These are phyloP conservation scores for Epinephelus fuscoguttatus DNA, from an alignment of 2,113 vertebrate species.

Conservation along the genomic window DNA sequence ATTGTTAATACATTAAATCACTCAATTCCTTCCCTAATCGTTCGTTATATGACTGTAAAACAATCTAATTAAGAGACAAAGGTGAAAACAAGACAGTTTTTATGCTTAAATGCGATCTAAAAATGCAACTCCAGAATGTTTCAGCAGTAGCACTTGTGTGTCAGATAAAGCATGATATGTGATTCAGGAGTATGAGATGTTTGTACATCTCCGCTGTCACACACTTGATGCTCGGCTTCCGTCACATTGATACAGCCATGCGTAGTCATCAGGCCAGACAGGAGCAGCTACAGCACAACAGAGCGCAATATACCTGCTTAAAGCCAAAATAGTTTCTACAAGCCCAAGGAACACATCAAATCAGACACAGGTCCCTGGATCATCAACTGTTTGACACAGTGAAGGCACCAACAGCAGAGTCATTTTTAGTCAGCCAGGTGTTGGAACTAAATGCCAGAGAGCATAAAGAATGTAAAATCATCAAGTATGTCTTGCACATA, in stretches of 20 bases:
- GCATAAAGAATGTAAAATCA: conserved; percentile 4
- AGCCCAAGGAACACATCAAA: neutral
- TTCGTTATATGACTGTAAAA: neutral
- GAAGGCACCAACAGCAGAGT: neutral
- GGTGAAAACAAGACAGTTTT: neutral
- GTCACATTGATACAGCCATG: conserved; percentile 22
- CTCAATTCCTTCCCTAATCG: neutral
- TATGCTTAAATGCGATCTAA: neutral
- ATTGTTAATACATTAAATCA: neutral
- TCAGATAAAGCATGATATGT: conserved; percentile 15
- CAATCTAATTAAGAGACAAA: neutral
- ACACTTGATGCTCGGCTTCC: conserved; percentile 73
- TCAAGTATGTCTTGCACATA: neutral
- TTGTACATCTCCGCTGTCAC: conserved; percentile 41
- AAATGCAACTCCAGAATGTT: neutral
- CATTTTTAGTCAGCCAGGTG: conserved; percentile 1
- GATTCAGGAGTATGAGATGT: conserved; percentile 38
- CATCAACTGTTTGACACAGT: neutral
- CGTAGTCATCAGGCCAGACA: conserved; percentile 30
- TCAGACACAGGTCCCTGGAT: conserved; percentile 16
- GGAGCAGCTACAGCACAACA: neutral
- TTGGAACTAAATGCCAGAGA: conserved; percentile 6
- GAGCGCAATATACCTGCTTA: neutral
- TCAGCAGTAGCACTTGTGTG: neutral
- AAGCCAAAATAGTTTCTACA: neutral